Percentiles rank a stretch among this genome's conserved stretches.
Evolutionary conservation across 2,888 invertebrate species (phyloP).

Genomic region (Torymus tubicola): DNA sequence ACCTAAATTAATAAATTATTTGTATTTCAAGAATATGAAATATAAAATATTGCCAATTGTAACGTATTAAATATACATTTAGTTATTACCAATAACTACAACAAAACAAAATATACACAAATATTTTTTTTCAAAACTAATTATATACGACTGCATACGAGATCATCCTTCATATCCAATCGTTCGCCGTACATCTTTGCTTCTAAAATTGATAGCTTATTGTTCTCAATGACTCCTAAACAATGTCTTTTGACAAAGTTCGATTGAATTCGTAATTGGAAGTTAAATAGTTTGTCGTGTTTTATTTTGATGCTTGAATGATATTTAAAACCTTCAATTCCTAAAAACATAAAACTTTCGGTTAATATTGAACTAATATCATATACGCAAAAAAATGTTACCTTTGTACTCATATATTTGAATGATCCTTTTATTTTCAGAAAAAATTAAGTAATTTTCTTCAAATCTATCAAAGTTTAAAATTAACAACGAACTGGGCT

Average conservation of each 20-base stretch:
- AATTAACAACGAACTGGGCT: slow-evolving; percentile 76
- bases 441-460: slow-evolving; percentile 68
- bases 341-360: slow-evolving; percentile 62
- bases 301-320: slow-evolving; percentile 71
- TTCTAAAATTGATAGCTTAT: slow-evolving; percentile 74
- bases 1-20: no score
- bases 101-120: no score
- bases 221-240: slow-evolving; percentile 72
- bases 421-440: slow-evolving; percentile 70
- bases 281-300: slow-evolving; percentile 71
- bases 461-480: slow-evolving; percentile 65
- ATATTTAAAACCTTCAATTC: slow-evolving; percentile 76
- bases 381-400: slow-evolving; percentile 58
- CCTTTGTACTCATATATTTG: slow-evolving; percentile 78
- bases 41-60: no score
- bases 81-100: no score
- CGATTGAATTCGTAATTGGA: slow-evolving; percentile 69
- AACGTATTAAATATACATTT: no score
- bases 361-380: background rate
- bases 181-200: slow-evolving; percentile 76
- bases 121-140: no score
- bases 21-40: no score
- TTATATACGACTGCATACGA: slow-evolving; percentile 3
- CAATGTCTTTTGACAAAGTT: slow-evolving; percentile 64
- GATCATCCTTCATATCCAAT: slow-evolving; percentile 66